These are phyloP conservation scores for Delichon dasypus DNA, from an alignment of 2,797 vertebrate species.

Conservation along the genomic window DNA sequence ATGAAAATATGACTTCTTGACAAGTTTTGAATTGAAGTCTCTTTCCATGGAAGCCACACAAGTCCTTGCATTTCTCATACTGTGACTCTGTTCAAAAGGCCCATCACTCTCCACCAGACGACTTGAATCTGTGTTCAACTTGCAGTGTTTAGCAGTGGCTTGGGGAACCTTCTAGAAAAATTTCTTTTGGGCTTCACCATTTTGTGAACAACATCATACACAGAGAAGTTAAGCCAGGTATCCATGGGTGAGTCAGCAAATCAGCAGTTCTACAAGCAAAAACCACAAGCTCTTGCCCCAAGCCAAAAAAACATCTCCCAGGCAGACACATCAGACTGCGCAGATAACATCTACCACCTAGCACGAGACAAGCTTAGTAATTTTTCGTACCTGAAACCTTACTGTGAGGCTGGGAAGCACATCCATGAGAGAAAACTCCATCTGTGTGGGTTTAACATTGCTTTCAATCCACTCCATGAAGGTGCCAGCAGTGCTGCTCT, in stretches of 20 bases:
- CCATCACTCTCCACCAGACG: background rate
- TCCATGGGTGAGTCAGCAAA: background rate
- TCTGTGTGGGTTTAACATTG: background rate
- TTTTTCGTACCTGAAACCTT: constrained; percentile 73
- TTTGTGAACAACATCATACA: background rate
- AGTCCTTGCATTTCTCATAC: background rate
- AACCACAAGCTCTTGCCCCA: background rate
- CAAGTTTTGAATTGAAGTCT: background rate
- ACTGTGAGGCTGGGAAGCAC: constrained; percentile 37
- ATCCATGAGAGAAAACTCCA: constrained; percentile 43
- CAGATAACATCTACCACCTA: background rate
- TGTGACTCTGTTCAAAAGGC: background rate
- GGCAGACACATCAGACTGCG: background rate
- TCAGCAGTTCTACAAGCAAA: background rate
- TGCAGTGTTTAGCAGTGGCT: background rate
- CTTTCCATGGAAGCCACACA: background rate
- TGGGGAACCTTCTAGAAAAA: background rate
- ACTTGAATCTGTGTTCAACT: background rate
- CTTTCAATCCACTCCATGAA: constrained; percentile 33
- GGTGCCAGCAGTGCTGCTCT: background rate
- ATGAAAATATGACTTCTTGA: background rate
- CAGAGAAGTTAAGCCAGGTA: background rate
- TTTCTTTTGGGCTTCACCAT: background rate
- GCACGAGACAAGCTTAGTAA: background rate
- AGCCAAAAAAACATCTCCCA: background rate